These are phyloP conservation scores for Falco punctatus DNA, from an alignment of 2,113 vertebrate genomes.

Conservation along the genomic window DNA sequence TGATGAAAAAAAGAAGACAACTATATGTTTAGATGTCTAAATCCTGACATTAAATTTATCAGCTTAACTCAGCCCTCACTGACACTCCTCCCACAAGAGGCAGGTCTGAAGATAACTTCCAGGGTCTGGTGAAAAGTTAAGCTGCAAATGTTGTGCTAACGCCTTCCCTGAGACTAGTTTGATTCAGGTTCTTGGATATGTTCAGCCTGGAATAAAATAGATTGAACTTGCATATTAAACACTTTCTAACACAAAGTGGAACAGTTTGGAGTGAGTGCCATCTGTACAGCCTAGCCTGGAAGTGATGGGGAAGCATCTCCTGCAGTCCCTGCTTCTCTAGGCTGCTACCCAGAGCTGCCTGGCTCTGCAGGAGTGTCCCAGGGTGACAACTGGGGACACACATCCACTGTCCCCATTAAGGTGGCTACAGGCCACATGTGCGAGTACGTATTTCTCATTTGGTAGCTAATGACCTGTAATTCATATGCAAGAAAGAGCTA, in stretches of 20 bases:
- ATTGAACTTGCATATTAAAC: conserved; percentile 5
- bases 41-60: background rate
- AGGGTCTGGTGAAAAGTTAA: background rate
- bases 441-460: background rate
- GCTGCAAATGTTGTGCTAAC: background rate
- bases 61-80: background rate
- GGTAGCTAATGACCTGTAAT: background rate
- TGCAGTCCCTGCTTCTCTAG: background rate
- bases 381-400: background rate
- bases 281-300: conserved; percentile 14
- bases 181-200: background rate
- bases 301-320: background rate
- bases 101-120: background rate
- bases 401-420: background rate
- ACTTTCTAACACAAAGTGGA: background rate
- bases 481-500: background rate
- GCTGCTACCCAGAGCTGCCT: background rate
- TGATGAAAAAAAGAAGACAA: background rate
- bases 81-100: background rate
- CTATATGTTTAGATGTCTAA: background rate
- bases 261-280: conserved; percentile 2
- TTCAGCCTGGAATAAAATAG: conserved; percentile 28
- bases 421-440: background rate
- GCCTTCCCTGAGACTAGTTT: background rate
- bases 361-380: background rate